Conservation (phyloP, 2,888 invertebrate species). For the Sylvicola fuscatus region DNA sequence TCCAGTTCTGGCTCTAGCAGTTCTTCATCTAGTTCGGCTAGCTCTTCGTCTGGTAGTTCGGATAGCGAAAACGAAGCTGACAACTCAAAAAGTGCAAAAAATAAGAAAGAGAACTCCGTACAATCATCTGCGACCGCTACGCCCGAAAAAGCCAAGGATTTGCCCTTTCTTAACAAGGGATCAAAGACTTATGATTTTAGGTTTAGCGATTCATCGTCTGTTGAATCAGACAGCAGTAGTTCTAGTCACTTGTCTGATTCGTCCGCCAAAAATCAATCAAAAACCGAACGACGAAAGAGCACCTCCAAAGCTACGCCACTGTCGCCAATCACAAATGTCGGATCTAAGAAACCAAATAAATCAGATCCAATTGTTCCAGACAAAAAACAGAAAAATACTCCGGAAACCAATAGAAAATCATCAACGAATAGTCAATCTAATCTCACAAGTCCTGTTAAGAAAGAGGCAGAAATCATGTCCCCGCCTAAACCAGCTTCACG, state of each 20-base stretch:
- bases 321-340: constrained; percentile 5
- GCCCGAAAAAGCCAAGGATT: constrained; percentile 36
- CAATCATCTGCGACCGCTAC: constrained; percentile 21
- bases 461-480: too few relatives aligned
- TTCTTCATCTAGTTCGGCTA: constrained; percentile 28
- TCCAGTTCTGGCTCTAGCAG: constrained; percentile 8
- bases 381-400: constrained; percentile 50
- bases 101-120: constrained; percentile 19
- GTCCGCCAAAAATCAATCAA: background rate
- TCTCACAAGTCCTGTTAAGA: too few relatives aligned
- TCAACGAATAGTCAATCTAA: constrained; percentile 17
- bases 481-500: too few relatives aligned
- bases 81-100: constrained; percentile 20
- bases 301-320: constrained; percentile 12
- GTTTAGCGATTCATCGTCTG: constrained; percentile 32
- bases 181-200: constrained; percentile 39
- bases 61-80: constrained; percentile 33
- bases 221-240: constrained; percentile 13
- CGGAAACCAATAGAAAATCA: constrained; percentile 15
- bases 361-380: constrained; percentile 47
- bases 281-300: constrained; percentile 7
- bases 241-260: constrained; percentile 27
- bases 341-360: constrained; percentile 13
- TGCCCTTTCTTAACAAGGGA: constrained; percentile 65
- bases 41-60: constrained; percentile 31